Evolutionary conservation across 2,113 vertebrate genomes (phyloP).

Genomic region (Platichthys stellatus): DNA sequence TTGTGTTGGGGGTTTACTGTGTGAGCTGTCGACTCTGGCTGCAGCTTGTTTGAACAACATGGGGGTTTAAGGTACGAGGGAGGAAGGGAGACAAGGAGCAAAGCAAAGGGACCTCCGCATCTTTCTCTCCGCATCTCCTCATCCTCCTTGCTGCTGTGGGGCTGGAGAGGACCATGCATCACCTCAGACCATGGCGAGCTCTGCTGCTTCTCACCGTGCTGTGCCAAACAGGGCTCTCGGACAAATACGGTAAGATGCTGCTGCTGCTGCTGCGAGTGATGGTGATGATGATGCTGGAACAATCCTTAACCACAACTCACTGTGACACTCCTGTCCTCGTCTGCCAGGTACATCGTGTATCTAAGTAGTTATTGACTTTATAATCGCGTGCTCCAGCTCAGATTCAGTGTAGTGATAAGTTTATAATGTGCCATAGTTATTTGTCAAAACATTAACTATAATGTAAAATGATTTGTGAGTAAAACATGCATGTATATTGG

Average conservation of each 20-base stretch:
- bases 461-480: too few relatives aligned
- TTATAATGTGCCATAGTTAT: too few relatives aligned
- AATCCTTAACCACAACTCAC: not conserved
- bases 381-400: too few relatives aligned
- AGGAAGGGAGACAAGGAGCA: not conserved
- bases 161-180: constrained; percentile 69
- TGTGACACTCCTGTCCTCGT: not conserved
- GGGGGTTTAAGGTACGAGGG: constrained; percentile 52
- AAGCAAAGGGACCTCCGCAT: constrained; percentile 22
- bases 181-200: constrained; percentile 64
- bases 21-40: constrained; percentile 41
- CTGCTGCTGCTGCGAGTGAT: not conserved
- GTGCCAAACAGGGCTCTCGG: constrained; percentile 60
- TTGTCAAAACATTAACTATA: too few relatives aligned
- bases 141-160: constrained; percentile 18
- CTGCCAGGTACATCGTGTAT: not conserved
- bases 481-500: too few relatives aligned
- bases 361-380: too few relatives aligned
- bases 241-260: constrained; percentile 74
- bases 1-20: not conserved
- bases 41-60: constrained; percentile 40
- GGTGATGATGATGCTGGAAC: not conserved
- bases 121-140: constrained; percentile 31
- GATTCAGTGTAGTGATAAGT: too few relatives aligned
- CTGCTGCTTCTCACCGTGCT: constrained; percentile 67